Evolutionary conservation across 2,888 invertebrate genomes (phyloP).

Genomic region (Leptinotarsa rubiginosa): DNA sequence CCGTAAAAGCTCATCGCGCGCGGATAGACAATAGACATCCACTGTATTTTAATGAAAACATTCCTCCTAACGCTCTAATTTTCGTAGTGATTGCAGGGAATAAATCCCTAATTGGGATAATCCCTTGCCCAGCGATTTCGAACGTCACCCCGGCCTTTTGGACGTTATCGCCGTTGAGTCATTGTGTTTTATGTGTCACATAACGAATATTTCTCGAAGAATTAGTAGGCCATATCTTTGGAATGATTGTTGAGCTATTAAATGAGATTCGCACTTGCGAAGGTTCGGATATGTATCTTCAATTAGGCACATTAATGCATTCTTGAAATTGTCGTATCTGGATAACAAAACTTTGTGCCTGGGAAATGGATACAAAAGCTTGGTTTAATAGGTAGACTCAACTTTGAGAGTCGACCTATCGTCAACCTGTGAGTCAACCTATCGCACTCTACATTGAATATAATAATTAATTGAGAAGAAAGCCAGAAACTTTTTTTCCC

Average conservation of each 20-base stretch:
- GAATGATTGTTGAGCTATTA: not conserved
- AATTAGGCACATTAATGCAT: no score
- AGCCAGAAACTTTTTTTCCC: no score
- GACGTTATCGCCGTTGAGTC: slow-evolving; percentile 35
- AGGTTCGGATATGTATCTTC: no score
- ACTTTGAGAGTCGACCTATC: no score
- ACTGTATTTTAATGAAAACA: slow-evolving; percentile 51
- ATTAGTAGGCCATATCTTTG: slow-evolving; percentile 3
- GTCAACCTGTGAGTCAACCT: no score
- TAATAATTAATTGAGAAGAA: no score
- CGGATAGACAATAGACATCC: slow-evolving; percentile 43
- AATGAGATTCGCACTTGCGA: not conserved
- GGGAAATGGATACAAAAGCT: no score
- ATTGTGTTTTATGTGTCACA: slow-evolving; percentile 26
- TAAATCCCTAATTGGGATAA: slow-evolving; percentile 54
- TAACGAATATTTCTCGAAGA: not conserved
- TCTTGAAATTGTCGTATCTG: no score
- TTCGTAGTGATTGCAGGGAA: slow-evolving; percentile 48
- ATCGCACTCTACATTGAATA: no score
- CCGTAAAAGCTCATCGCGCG: slow-evolving; percentile 51
- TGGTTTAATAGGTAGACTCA: no score
- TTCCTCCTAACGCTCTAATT: slow-evolving; percentile 46
- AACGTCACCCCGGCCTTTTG: slow-evolving; percentile 18
- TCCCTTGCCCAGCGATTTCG: slow-evolving; percentile 36
- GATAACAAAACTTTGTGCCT: no score